Evolutionary conservation across 2,888 invertebrate species (phyloP).

Genomic region (Mayetiola destructor): DNA sequence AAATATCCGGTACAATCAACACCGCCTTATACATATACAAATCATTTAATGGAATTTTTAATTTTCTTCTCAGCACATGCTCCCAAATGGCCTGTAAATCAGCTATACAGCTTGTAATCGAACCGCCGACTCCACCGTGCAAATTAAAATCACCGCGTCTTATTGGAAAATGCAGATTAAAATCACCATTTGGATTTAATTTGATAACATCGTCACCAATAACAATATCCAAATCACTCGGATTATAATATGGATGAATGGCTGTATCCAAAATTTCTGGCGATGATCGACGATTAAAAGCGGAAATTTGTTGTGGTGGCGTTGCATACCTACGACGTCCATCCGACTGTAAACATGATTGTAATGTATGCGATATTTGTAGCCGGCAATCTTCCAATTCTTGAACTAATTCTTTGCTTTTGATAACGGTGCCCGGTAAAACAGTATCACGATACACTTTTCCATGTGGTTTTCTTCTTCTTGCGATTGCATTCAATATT

Average conservation of each 20-base stretch:
- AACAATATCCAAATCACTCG: constrained; percentile 59
- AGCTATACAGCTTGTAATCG: constrained; percentile 65
- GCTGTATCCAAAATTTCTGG: constrained; percentile 49
- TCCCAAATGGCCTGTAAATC: constrained; percentile 85
- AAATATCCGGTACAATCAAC: constrained; percentile 78
- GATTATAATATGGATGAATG: constrained; percentile 47
- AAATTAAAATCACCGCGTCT: constrained; percentile 76
- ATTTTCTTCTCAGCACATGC: constrained; percentile 56
- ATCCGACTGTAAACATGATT: constrained; percentile 70
- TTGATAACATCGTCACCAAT: constrained; percentile 65
- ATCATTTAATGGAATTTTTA: constrained; percentile 57
- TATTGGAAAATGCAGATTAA: constrained; percentile 83
- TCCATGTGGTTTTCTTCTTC: constrained; percentile 32
- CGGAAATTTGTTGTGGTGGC: constrained; percentile 78
- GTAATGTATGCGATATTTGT: constrained; percentile 72
- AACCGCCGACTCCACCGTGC: constrained; percentile 71
- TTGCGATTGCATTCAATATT: constrained; percentile 49
- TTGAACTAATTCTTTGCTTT: constrained; percentile 51
- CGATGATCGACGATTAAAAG: constrained; percentile 65
- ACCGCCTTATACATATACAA: constrained; percentile 72
- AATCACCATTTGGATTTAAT: constrained; percentile 52
- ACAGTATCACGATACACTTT: constrained; percentile 47
- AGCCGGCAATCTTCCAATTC: constrained; percentile 74
- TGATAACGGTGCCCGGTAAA: constrained; percentile 47
- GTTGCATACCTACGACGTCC: constrained; percentile 65